phyloP scores from a whole-genome alignment of 2,113 vertebrate species.

The Eretmodus cyanostictus region DNA sequence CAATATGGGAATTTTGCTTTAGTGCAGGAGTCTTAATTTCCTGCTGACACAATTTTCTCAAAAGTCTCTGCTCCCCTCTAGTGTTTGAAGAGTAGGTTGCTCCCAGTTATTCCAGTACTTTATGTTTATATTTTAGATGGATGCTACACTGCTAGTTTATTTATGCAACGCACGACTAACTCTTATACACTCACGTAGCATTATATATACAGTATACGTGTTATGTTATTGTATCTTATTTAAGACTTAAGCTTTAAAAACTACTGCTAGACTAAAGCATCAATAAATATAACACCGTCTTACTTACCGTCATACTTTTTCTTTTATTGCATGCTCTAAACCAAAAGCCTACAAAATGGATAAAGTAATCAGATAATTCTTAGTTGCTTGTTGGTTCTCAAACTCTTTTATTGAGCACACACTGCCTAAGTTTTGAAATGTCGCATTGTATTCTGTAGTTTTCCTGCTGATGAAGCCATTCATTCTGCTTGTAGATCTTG shows the following conservation, averaged over 20 bases:
- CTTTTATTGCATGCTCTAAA: neutral
- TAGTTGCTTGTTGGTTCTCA: neutral
- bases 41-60: neutral
- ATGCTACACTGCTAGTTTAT: neutral
- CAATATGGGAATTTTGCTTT: neutral
- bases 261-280: neutral
- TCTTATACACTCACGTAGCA: neutral
- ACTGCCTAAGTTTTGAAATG: neutral
- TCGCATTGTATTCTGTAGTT: neutral
- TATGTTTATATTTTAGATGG: neutral
- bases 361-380: neutral
- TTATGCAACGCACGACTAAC: neutral
- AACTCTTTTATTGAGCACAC: neutral
- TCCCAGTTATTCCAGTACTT: neutral
- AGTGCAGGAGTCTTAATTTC: neutral
- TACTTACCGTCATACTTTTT: neutral
- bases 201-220: accelerated
- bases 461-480: neutral
- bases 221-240: neutral
- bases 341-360: neutral
- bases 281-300: neutral
- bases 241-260: neutral
- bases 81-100: neutral
- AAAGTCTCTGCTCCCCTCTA: slow-evolving; percentile 43
- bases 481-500: neutral